Evolutionary conservation across 2,797 vertebrate genomes (phyloP), one percentile per base, ranked within the genome.

Genomic region (Crax fasciolata): DNA sequence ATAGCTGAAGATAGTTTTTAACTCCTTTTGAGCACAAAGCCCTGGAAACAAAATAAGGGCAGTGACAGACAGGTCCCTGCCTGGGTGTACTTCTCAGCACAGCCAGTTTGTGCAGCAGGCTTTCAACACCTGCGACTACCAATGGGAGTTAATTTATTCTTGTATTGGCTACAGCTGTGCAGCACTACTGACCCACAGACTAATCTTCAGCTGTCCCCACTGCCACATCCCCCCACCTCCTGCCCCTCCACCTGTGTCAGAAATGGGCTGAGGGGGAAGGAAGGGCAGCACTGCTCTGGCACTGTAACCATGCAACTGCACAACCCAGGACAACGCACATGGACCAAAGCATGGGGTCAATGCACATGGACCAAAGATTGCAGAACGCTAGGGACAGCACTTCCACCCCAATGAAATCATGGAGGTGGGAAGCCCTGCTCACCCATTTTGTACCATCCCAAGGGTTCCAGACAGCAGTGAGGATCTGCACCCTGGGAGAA

Each of bases 111-210:
- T 1, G 38, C 83, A 91, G 75, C 76, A 55, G 57, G 54, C 55
- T 95, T 95, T 84, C 63, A 82, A 55, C 84, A 59, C 72, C 43
- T 32, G 43, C 91, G 84, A 86, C 32, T 6, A 21, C 43, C 52
- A 59, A 18, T 65, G 70, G 59, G 85, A 82, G 88, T 94, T 90
- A 82, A 88, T 80, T 80, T 75, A 86, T 71, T 81, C 74, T 38
- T 71, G 61, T 38, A 57, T 49, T 75, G 78, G 83, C 28, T 46
- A 76, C 21, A 4, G 85, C 76, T 8, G 59, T 18, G 43, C 32
- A 59, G 19, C 3, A 1, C 57, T 9, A 44, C 2, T 62, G 93
- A 94, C 88, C 94, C 87, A 48, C 54, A 43, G 54, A 81, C 51
- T 94, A 74, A 93, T 80, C 88, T 74, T n/a, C 25, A 11, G 54